A percentile compares a stretch with the other conserved stretches of the same genome.
Evolutionary conservation across 2,888 invertebrate genomes (phyloP).

Genomic region (Sturmia bella): DNA sequence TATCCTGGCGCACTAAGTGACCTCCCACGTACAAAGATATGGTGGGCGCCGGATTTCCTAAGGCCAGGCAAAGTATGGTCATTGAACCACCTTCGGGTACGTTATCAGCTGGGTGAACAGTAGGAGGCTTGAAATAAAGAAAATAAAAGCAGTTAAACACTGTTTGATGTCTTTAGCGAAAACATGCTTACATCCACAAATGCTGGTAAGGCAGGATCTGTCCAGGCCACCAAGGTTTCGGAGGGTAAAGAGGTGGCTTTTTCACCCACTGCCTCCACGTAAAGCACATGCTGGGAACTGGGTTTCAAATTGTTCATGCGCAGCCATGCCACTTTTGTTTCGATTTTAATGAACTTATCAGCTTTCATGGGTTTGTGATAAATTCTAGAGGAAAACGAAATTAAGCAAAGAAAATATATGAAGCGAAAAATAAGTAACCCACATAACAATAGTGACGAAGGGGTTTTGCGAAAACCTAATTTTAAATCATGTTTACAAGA

Average conservation of each 20-base stretch:
- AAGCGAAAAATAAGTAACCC: no score
- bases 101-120: slow-evolving; percentile 91
- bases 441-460: no score
- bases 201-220: slow-evolving; percentile 92
- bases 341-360: slow-evolving; percentile 84
- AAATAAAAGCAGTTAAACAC: not conserved
- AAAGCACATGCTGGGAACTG: slow-evolving; percentile 91
- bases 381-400: slow-evolving; percentile 83
- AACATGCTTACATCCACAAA: slow-evolving; percentile 88
- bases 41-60: slow-evolving; percentile 92
- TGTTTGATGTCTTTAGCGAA: not conserved
- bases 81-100: slow-evolving; percentile 93
- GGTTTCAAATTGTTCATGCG: slow-evolving; percentile 88
- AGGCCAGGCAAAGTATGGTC: slow-evolving; percentile 92
- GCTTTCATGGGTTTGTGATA: slow-evolving; percentile 87
- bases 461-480: no score
- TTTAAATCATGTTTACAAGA: no score
- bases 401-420: no score
- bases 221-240: slow-evolving; percentile 92
- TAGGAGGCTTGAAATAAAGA: slow-evolving; percentile 86
- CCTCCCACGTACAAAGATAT: slow-evolving; percentile 90
- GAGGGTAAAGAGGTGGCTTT: slow-evolving; percentile 89
- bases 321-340: slow-evolving; percentile 87
- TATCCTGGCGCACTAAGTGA: slow-evolving; percentile 90
- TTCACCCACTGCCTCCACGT: slow-evolving; percentile 87